These are phyloP conservation scores for Globodera ellingtonae DNA, from an alignment of 1,140 invertebrate species.

Conservation along the genomic window DNA sequence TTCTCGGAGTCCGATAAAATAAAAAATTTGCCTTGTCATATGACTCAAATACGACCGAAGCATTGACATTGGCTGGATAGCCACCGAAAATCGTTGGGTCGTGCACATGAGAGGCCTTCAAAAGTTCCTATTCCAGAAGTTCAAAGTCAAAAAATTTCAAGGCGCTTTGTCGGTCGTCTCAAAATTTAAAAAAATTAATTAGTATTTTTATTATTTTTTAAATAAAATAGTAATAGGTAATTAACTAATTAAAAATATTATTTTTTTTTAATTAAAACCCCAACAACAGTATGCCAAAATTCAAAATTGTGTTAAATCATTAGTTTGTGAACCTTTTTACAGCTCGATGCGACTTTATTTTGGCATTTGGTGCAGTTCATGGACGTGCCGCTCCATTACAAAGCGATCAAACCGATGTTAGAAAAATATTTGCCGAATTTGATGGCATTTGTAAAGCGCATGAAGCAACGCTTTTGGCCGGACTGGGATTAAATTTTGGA, in stretches of 20 bases:
- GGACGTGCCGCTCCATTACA: conserved; percentile 44
- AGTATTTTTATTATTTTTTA: not conserved
- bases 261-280: conserved; percentile 62
- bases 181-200: not conserved
- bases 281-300: conserved; percentile 72
- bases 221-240: too few relatives aligned
- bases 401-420: conserved; percentile 44
- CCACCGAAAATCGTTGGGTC: conserved; percentile 42
- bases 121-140: conserved; percentile 46
- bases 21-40: conserved; percentile 32
- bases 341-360: conserved; percentile 51
- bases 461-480: conserved; percentile 56
- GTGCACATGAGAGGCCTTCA: conserved; percentile 44
- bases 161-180: conserved; percentile 36
- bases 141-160: conserved; percentile 34
- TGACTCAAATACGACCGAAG: conserved; percentile 40
- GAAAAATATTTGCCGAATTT: conserved; percentile 50
- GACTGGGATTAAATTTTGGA: conserved; percentile 51
- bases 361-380: conserved; percentile 47
- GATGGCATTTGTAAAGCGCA: conserved; percentile 43
- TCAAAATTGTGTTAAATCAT: not conserved
- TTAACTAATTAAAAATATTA: too few relatives aligned
- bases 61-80: conserved; percentile 42
- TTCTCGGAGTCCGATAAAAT: not conserved
- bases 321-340: not conserved